Evolutionary conservation across 2,888 invertebrate genomes (phyloP).

Genomic region (Aquatica leii): DNA sequence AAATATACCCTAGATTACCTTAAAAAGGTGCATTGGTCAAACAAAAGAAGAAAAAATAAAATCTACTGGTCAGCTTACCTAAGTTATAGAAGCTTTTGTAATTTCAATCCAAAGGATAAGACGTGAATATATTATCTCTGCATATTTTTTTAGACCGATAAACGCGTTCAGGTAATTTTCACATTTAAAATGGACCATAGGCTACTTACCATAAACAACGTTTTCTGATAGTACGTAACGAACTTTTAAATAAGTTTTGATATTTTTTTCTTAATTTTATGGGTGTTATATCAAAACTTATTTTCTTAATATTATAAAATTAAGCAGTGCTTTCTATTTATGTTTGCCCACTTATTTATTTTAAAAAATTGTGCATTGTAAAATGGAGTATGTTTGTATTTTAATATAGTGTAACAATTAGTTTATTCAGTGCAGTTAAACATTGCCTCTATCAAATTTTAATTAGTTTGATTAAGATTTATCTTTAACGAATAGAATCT

Average conservation of each 20-base stretch:
- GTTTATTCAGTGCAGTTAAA: not conserved
- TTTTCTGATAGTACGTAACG: conserved; percentile 19
- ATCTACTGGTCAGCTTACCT: conserved; percentile 43
- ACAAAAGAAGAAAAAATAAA: conserved; percentile 37
- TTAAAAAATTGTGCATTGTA: too few relatives aligned
- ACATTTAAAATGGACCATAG: conserved; percentile 46
- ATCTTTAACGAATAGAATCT: conserved; percentile 21
- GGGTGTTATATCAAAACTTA: not conserved
- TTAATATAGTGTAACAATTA: too few relatives aligned
- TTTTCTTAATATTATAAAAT: not conserved
- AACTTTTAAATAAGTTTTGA: conserved; percentile 20
- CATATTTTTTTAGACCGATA: conserved; percentile 42
- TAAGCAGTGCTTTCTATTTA: too few relatives aligned
- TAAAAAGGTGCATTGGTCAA: conserved; percentile 45
- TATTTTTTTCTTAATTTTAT: not conserved
- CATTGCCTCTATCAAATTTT: too few relatives aligned
- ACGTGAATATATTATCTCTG: conserved; percentile 15
- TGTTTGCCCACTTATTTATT: too few relatives aligned
- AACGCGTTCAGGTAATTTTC: conserved; percentile 36
- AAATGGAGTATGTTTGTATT: too few relatives aligned
- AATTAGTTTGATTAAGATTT: not conserved
- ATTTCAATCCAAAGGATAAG: conserved; percentile 34
- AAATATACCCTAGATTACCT: conserved; percentile 49
- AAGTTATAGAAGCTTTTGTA: conserved; percentile 25
- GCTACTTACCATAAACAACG: conserved; percentile 19